phyloP scores from a whole-genome alignment of 2,113 vertebrate genomes.

The Etheostoma cragini region DNA sequence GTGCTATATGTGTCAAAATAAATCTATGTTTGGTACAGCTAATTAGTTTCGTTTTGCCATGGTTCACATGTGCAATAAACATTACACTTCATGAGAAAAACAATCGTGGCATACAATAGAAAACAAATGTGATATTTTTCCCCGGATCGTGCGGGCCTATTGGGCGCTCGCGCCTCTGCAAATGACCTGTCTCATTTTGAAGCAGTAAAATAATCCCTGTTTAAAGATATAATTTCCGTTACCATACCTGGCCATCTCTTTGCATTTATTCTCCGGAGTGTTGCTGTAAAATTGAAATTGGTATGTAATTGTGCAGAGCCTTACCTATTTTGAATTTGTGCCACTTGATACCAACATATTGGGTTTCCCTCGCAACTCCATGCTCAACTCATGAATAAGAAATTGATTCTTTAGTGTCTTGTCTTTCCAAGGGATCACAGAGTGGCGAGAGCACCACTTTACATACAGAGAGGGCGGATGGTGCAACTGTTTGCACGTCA shows the following conservation, averaged over 20 bases:
- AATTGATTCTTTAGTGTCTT: conserved; percentile 74
- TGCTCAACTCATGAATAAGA: conserved; percentile 80
- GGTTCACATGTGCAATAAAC: no score
- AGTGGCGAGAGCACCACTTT: conserved; percentile 34
- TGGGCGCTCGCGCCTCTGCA: rapidly evolving
- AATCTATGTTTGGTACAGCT: no score
- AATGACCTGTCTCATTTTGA: background rate
- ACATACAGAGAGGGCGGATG: conserved; percentile 7
- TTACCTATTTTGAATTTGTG: conserved; percentile 48
- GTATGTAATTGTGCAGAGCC: conserved; percentile 45
- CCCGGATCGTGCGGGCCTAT: no score
- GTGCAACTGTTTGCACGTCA: conserved; percentile 7
- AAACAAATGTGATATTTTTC: no score
- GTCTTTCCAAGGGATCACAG: conserved; percentile 61
- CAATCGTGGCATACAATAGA: no score
- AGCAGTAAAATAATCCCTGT: background rate
- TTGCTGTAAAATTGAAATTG: conserved; percentile 20
- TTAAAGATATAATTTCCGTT: background rate
- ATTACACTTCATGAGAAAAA: no score
- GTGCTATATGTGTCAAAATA: no score
- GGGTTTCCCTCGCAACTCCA: conserved; percentile 67
- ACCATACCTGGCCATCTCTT: background rate
- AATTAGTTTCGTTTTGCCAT: no score
- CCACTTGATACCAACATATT: conserved; percentile 76
- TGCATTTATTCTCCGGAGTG: background rate